Evolutionary conservation across 2,888 invertebrate genomes (phyloP).

Genomic region (Lasioglossum calceatum): DNA sequence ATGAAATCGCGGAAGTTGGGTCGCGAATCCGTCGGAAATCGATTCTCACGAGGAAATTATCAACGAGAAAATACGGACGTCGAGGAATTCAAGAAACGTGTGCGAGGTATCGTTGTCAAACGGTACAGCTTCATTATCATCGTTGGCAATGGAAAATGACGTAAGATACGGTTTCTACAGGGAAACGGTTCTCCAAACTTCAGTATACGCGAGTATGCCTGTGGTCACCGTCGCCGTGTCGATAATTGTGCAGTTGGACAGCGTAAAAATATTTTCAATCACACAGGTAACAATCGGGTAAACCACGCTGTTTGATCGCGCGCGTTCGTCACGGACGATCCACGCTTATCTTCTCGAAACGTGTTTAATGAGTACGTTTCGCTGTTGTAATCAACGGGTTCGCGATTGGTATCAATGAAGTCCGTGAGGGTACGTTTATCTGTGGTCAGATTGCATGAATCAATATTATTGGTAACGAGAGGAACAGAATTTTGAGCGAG

Average conservation of each 20-base stretch:
- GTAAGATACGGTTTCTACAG: background rate
- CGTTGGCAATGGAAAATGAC: background rate
- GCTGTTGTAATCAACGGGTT: background rate
- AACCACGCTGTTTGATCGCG: background rate
- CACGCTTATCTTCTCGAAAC: background rate
- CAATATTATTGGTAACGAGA: background rate
- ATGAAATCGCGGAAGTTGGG: background rate
- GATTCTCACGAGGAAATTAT: background rate
- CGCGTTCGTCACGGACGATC: background rate
- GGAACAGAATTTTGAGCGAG: background rate
- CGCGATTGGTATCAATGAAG: background rate
- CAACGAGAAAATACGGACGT: background rate
- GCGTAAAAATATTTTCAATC: background rate
- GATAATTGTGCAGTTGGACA: slow-evolving; percentile 11
- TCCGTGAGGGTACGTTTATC: background rate
- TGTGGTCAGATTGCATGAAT: background rate
- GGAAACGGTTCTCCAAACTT: background rate
- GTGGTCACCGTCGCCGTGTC: slow-evolving; percentile 2
- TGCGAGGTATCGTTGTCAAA: background rate
- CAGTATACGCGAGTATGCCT: slow-evolving; percentile 1
- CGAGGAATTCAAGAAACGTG: background rate
- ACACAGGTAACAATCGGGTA: background rate
- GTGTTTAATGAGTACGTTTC: background rate
- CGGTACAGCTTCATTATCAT: background rate
- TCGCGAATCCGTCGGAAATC: background rate